phyloP scores from a whole-genome alignment of 2,888 invertebrate species.

The Ganaspis brasiliensis region DNA sequence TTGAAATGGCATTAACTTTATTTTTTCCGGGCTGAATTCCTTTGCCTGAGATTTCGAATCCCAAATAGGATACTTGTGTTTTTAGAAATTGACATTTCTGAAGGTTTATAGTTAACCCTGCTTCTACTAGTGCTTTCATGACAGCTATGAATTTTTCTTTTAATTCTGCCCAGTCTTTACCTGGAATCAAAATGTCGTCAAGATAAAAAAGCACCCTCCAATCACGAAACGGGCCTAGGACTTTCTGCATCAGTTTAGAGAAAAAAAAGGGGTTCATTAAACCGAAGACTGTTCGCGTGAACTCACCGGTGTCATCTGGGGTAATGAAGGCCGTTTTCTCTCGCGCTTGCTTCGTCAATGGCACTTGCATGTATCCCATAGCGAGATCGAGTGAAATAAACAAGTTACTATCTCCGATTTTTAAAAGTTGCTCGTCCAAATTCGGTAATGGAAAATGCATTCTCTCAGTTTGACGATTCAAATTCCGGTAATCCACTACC shows the following conservation, averaged over 20 bases:
- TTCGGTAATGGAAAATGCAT: slow-evolving; percentile 51
- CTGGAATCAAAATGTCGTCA: slow-evolving; percentile 67
- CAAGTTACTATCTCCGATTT: slow-evolving; percentile 2
- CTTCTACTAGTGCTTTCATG: not conserved
- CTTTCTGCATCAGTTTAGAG: slow-evolving; percentile 44
- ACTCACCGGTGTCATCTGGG: slow-evolving; percentile 46
- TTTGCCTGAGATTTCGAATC: not conserved
- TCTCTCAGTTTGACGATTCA: slow-evolving; percentile 37
- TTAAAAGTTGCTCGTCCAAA: too few relatives aligned
- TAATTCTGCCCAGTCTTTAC: slow-evolving; percentile 59
- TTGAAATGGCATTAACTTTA: not conserved
- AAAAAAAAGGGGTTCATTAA: slow-evolving; percentile 65
- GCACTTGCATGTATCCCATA: slow-evolving; percentile 41
- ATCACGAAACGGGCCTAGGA: slow-evolving; percentile 51
- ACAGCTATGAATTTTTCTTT: slow-evolving; percentile 50
- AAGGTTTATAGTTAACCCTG: not conserved
- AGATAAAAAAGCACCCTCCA: slow-evolving; percentile 64
- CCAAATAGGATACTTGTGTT: not conserved
- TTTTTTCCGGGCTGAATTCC: not conserved
- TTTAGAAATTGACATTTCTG: not conserved
- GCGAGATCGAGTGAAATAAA: slow-evolving; percentile 38
- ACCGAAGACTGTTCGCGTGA: slow-evolving; percentile 48
- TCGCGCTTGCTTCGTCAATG: slow-evolving; percentile 3
- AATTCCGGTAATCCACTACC: slow-evolving; percentile 31
- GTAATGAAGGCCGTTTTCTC: slow-evolving; percentile 46